Base-by-base conservation (phyloP, 1,140 invertebrate species). In the Microvelia longipes region DNA sequence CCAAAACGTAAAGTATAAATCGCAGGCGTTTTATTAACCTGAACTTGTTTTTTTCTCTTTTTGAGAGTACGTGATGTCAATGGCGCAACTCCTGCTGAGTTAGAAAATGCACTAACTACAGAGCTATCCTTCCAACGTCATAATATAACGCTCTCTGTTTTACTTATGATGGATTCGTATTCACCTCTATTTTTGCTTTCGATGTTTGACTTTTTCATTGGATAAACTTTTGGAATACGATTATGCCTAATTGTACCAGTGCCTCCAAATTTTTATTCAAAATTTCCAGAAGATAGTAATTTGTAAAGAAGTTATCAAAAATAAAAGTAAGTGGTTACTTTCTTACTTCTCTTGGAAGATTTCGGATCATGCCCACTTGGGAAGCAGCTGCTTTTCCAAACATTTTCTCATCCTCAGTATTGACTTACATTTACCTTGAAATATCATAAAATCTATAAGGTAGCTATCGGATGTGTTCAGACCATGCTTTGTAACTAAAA, bases 241-340 rank as follows among this genome's bases (percentile, higher is more conserved):
- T 75, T 75, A 61, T 75, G 71, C 30, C 73, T 69, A 15, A 77
- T 72, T 28, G 76, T 77, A 19, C 74, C 73, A 60, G 73, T 75
- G 11, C 26, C 73, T 35, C 61, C 30, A 68, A 72, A 29, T 73
- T 72, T 61, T 64, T 69, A 26, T 62, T 29, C 50, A 71, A 63
- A 73, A 75, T 65, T 25, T 28, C 68, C 11, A 77, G 64, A 60
- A 77, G 68, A 66, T 70, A 68, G 27, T 73, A 28, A 66, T 73
- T 72, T 30, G 75, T 77, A 70, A 77, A 77, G 29, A 77, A 71
- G 70, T 77, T 76, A 72, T 77, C 76, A 29, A 75, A 70, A 67
- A 75, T 74, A 66, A 77, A 66, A 62, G 64, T 69, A 71, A 73
- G 75, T 61, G 66, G 29, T 35, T 64, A 25, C 28, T 28, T 50